Conservation (phyloP, 2,113 vertebrate species). For the Ceuthmochares aereus region DNA sequence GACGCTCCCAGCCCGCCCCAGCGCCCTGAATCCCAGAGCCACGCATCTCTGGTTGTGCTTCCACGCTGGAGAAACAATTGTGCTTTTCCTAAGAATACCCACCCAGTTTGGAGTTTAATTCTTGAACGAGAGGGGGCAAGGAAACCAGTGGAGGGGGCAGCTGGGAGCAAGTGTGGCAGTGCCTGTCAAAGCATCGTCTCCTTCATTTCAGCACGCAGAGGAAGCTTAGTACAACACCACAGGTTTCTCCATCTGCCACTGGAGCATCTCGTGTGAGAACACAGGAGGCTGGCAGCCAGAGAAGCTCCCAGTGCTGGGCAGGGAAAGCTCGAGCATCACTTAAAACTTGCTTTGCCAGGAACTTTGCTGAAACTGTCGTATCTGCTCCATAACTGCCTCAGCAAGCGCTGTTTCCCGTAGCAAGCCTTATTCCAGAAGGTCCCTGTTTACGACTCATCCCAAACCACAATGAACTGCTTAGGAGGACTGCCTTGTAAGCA, state of each 20-base stretch:
- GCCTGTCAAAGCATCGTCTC: background rate
- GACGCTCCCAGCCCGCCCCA: too few species aligned
- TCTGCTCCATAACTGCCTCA: background rate
- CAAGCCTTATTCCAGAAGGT: background rate
- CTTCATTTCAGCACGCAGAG: background rate
- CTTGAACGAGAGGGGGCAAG: background rate
- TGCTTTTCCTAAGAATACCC: background rate
- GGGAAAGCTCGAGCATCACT: background rate
- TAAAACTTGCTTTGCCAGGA: background rate
- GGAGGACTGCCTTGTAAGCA: background rate
- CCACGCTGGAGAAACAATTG: background rate
- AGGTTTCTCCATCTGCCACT: background rate
- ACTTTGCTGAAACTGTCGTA: background rate
- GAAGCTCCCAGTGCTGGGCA: background rate
- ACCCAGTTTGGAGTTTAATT: too few species aligned
- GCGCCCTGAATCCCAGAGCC: too few species aligned
- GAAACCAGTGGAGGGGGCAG: background rate
- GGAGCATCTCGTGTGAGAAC: background rate
- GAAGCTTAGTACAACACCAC: background rate
- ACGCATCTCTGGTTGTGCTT: too few species aligned
- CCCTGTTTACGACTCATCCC: background rate
- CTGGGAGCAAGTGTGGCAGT: background rate
- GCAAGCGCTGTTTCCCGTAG: background rate
- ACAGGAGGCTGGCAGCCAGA: background rate
- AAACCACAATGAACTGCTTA: background rate